Evolutionary conservation across 1,140 invertebrate species (phyloP), one percentile per base, ranked within the genome.

Genomic region (Stegodyphus mimosarum): DNA sequence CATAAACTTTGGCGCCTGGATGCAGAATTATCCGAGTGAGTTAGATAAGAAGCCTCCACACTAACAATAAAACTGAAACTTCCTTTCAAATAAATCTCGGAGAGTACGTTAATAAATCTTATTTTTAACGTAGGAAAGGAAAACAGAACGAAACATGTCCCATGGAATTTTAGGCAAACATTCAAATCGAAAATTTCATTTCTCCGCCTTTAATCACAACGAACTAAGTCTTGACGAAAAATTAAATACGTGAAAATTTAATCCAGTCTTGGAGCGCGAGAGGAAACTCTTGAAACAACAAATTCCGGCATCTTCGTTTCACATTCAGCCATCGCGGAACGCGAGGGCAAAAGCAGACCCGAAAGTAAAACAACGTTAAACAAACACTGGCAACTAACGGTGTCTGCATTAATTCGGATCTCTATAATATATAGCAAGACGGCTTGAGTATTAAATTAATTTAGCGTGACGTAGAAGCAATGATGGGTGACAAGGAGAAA

Each of bases 391-490:
- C 33, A 33, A 33, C 33, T 33, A 33, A 33, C 69, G 15, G 49
- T 17, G 66, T 11, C 33, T 71, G 52, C 55, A 72, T 72, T 81
- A 72, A 81, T 81, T 81, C 78, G 51, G 51, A 33, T 63, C 55
- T 33, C 6, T 53, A 64, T 64, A 78, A 81, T 52, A 53, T 51
- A 33, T 53, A 64, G 64, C 33, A 70, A 71, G 70, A 18, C 11
- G 69, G 60, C 55, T 67, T 66, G 55, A 83, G 80, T 83, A 83
- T 83, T 83, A 83, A 83, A 83, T 83, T 83, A 83, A 83, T 83
- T 83, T 83, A 83, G 53, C 80, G 55, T 83, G 70, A 74, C 80
- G 50, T 60, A 15, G 13, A 49, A 52, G 69, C 71, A 74, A 83
- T 83, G 80, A 83, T 33, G 71, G 79, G 69, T 64, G 17, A 17